Percentiles rank a stretch among this genome's conserved stretches.
phyloP scores from a whole-genome alignment of 2,888 invertebrate genomes.

The Cataglyphis rosenhaueri region DNA sequence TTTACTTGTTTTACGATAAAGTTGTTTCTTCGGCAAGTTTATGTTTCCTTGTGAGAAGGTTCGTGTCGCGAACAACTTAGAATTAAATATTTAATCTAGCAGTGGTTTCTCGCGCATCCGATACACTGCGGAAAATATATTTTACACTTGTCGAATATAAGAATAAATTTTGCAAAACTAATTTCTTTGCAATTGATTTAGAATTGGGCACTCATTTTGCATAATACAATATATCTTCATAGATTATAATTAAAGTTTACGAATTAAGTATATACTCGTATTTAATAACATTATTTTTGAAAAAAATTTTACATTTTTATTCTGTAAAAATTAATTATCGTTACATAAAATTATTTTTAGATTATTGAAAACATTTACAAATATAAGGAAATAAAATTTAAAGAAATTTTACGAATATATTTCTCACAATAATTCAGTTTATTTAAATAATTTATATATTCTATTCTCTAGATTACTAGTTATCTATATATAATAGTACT shows the following conservation, averaged over 20 bases:
- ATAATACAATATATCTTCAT: neutral
- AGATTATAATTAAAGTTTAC: neutral
- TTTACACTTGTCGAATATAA: conserved; percentile 1
- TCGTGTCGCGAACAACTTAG: neutral
- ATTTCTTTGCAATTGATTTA: neutral
- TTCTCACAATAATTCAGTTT: neutral
- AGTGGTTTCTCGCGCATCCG: neutral
- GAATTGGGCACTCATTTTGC: neutral
- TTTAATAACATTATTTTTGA: neutral
- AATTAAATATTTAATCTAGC: conserved; percentile 14
- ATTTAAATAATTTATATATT: neutral
- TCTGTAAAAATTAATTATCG: neutral
- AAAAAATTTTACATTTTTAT: neutral
- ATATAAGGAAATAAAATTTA: neutral
- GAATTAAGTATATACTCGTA: neutral
- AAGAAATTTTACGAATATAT: neutral
- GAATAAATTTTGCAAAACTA: conserved; percentile 17
- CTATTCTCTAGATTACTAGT: neutral
- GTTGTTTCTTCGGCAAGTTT: conserved; percentile 12
- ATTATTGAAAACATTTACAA: neutral
- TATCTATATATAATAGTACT: neutral
- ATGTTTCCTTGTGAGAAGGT: conserved; percentile 19
- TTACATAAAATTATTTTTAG: neutral
- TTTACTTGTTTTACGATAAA: conserved; percentile 37
- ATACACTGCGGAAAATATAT: neutral